Base-by-base conservation (phyloP, 2,797 vertebrate genomes). In the Tapirus indicus region DNA sequence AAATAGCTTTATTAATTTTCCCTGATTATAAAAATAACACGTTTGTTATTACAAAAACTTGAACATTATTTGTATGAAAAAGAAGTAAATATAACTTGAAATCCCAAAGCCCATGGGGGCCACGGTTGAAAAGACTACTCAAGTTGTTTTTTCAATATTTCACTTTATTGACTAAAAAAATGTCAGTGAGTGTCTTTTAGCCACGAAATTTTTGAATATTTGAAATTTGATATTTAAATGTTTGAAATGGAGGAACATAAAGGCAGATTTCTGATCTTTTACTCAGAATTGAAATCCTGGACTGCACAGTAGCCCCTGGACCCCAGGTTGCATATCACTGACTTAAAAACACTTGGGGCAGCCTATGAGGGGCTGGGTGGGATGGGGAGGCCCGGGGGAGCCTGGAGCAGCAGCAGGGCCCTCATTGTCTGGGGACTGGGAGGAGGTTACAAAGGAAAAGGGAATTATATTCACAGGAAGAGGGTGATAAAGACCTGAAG, bases 51-150 rank as follows among this genome's bases (percentile, higher is more conserved):
- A 68, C 4, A 86, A 82, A 80, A 80, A n/a, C 38, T 93, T 87
- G 47, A 75, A 80, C 23, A 54, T 23, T 41, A 86, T 82, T 95
- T 95, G 49, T 56, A 80, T 87, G 82, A 91, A 88, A 91, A 84
- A 92, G 21, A 41, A 16, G 35, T 77, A 91, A 90, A 66, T 62
- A 44, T 1, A 68, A 44, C 35, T 35, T 88, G 41, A 92, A 92
- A 95, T 83, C 32, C 17, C 38, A 69, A 92, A 83, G 69, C 23
- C 52, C 23, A 25, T 5, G 58, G 12, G 38, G 18, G 11, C 35
- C 47, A 66, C 1, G 16, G 77, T 64, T 95, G 83, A 74, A 83
- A 91, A 69, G 88, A 77, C 52, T 86, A 88, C 9, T 56, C 23
- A 80, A 38, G 44, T 74, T 7, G n/a, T 88, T 88, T 88, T n/a